phyloP scores from a whole-genome alignment of 2,888 invertebrate genomes.

The Drosophila birchii region DNA sequence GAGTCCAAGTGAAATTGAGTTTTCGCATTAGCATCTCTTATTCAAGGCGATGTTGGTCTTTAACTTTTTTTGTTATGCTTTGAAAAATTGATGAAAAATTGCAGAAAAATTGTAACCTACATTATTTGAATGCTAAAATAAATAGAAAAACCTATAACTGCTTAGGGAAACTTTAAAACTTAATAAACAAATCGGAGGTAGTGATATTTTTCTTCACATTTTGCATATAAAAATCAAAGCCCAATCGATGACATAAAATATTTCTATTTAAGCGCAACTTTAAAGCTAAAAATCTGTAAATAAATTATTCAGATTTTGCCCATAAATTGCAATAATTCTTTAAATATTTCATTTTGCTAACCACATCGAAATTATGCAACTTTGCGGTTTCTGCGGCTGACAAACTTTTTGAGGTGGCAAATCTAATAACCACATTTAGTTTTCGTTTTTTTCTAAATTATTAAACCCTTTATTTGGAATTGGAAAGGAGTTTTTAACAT shows the following conservation, averaged over 20 bases:
- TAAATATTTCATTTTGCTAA: slow-evolving; percentile 4
- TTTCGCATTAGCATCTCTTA: slow-evolving; percentile 15
- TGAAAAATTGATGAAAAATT: not conserved
- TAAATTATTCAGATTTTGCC: not conserved
- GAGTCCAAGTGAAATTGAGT: slow-evolving; percentile 31
- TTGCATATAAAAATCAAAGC: not conserved
- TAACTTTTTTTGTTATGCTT: too few relatives aligned
- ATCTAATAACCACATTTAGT: slow-evolving; percentile 26
- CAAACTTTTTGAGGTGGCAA: slow-evolving; percentile 32
- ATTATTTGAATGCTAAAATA: not conserved
- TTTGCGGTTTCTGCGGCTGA: slow-evolving; percentile 50
- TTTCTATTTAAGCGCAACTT: not conserved
- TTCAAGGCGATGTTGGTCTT: not conserved
- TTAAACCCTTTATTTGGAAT: slow-evolving; percentile 10
- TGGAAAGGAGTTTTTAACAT: slow-evolving; percentile 25
- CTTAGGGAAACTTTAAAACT: too few relatives aligned
- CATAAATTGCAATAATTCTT: slow-evolving; percentile 21
- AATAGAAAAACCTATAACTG: not conserved
- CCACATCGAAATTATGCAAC: slow-evolving; percentile 51
- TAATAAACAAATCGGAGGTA: not conserved
- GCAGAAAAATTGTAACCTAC: not conserved
- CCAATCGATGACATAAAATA: not conserved
- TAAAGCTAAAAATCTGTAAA: not conserved
- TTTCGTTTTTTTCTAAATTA: slow-evolving; percentile 24
- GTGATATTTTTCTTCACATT: not conserved